Conservation (phyloP, 2,113 vertebrate genomes). For the Platichthys stellatus region DNA sequence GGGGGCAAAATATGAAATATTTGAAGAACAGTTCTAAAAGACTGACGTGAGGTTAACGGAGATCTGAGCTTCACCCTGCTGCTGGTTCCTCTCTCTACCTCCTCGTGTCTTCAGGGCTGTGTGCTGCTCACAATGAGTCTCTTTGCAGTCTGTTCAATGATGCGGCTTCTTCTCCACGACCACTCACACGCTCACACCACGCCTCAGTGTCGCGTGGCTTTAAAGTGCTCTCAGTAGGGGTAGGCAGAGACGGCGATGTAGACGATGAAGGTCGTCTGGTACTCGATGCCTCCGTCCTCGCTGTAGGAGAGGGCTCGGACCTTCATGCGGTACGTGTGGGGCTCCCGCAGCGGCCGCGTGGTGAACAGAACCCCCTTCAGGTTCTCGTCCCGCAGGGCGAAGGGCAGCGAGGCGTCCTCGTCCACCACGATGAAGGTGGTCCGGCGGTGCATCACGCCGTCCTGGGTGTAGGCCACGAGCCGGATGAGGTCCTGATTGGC, state of each 20-base stretch:
- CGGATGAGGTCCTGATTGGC: conserved; percentile 97
- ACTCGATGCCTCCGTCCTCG: conserved; percentile 87
- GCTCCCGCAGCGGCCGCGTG: conserved; percentile 83
- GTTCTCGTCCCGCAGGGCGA: conserved; percentile 93
- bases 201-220: background rate
- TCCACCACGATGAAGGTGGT: conserved; percentile 90
- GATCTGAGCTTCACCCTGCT: conserved; percentile 21
- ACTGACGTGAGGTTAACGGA: conserved; percentile 21
- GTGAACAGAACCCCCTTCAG: conserved; percentile 95
- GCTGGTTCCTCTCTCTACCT: conserved; percentile 25
- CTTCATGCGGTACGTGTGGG: conserved; percentile 92
- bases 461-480: conserved; percentile 95
- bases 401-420: conserved; percentile 85
- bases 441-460: conserved; percentile 92
- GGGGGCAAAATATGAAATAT: conserved; percentile 13
- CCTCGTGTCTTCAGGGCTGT: conserved; percentile 20
- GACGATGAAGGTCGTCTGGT: conserved; percentile 97
- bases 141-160: conserved; percentile 54
- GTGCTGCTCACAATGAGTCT: conserved; percentile 35
- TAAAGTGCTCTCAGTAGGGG: conserved; percentile 88
- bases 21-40: conserved; percentile 10
- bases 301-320: conserved; percentile 92
- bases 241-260: conserved; percentile 96
- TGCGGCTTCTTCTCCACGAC: conserved; percentile 53
- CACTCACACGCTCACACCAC: conserved; percentile 11